phyloP scores from a whole-genome alignment of 2,888 invertebrate species.

The Lasioglossum marginatum region DNA sequence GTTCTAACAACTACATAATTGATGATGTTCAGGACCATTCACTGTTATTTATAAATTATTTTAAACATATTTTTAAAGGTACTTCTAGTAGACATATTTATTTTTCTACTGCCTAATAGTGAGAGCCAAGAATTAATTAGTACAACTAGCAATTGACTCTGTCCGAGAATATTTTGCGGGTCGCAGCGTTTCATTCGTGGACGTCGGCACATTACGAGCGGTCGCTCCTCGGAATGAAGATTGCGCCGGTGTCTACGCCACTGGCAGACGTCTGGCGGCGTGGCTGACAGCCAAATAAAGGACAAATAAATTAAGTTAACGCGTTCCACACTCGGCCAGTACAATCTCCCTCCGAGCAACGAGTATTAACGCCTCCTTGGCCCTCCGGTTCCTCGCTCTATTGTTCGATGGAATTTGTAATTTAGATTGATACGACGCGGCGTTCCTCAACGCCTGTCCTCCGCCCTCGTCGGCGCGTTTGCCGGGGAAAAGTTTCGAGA shows the following conservation, averaged over 20 bases:
- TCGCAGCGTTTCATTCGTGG: constrained; percentile 11
- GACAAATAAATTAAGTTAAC: constrained; percentile 84
- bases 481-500: constrained; percentile 70
- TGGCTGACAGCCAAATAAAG: constrained; percentile 83
- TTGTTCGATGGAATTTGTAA: constrained; percentile 84
- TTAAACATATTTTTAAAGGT: too few species aligned
- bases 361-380: constrained; percentile 67
- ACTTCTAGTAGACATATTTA: too few species aligned
- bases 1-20: not conserved
- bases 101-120: too few species aligned
- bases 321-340: constrained; percentile 74
- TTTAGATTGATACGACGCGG: constrained; percentile 83
- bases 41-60: not conserved
- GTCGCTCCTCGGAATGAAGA: constrained; percentile 49
- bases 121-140: not conserved
- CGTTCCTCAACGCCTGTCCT: constrained; percentile 60
- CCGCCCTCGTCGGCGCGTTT: constrained; percentile 51
- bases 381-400: constrained; percentile 65
- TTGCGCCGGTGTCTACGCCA: constrained; percentile 72
- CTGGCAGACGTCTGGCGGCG: constrained; percentile 75
- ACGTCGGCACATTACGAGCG: constrained; percentile 36
- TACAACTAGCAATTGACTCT: constrained; percentile 29
- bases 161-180: constrained; percentile 24
- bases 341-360: constrained; percentile 66
- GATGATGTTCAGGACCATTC: not conserved